Conservation (phyloP, 2,888 invertebrate species). For the Troides oblongomaculatus region DNA sequence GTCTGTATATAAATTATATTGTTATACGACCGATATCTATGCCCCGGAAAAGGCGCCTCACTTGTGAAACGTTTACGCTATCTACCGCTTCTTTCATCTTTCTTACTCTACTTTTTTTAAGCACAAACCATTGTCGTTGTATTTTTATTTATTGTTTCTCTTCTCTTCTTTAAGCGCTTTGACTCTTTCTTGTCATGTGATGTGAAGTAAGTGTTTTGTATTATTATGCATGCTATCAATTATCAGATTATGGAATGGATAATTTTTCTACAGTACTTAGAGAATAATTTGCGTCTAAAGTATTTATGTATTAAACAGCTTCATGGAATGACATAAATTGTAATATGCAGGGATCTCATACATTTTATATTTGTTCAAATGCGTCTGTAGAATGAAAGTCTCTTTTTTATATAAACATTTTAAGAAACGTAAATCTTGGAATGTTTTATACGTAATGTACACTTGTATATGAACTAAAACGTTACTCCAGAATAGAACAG, state of each 20-base stretch:
- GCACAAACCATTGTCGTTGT: constrained; percentile 38
- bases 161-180: constrained; percentile 38
- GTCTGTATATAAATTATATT: constrained; percentile 47
- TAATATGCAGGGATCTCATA: background rate
- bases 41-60: constrained; percentile 74
- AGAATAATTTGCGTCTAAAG: background rate
- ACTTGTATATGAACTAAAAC: too few species aligned
- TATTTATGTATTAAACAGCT: constrained; percentile 1
- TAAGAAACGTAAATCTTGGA: too few species aligned
- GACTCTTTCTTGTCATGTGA: constrained; percentile 40
- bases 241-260: background rate
- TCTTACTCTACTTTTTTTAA: constrained; percentile 40
- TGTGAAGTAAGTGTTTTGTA: constrained; percentile 33
- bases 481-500: too few species aligned
- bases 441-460: too few species aligned
- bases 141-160: constrained; percentile 33
- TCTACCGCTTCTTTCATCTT: constrained; percentile 53
- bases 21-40: constrained; percentile 38
- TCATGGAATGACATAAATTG: background rate
- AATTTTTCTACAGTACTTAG: constrained; percentile 13
- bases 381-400: background rate
- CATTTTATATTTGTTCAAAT: background rate
- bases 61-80: constrained; percentile 68
- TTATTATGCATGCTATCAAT: constrained; percentile 37
- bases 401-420: too few species aligned